Percentiles rank a stretch among this genome's conserved stretches.
Evolutionary conservation across 2,113 vertebrate species (phyloP).

Genomic region (Eulemur rufifrons): DNA sequence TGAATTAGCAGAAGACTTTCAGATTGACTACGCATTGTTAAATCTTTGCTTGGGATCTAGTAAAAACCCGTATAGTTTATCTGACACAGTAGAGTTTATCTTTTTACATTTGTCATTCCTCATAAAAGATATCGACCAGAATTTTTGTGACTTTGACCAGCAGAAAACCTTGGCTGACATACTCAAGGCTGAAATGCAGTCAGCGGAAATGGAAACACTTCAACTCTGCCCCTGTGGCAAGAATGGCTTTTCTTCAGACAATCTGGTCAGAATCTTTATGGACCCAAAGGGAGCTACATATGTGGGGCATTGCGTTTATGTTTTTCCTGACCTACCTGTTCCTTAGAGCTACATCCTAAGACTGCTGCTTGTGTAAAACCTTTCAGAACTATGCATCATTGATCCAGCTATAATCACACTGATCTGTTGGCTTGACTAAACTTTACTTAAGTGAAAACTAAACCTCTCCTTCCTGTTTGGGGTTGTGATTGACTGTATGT

Average conservation of each 20-base stretch:
- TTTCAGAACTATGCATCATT: conserved; percentile 53
- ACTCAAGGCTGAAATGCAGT: conserved; percentile 46
- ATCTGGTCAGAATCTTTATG: conserved; percentile 60
- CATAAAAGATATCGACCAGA: conserved; percentile 67
- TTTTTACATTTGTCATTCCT: conserved; percentile 69
- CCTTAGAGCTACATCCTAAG: conserved; percentile 56
- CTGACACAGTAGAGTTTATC: conserved; percentile 66
- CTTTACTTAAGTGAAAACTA: conserved; percentile 72
- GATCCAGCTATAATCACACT: conserved; percentile 33
- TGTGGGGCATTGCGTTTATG: conserved; percentile 46
- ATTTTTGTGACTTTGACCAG: conserved; percentile 76
- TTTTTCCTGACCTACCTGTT: conserved; percentile 69
- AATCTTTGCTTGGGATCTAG: conserved; percentile 64
- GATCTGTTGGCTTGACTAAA: conserved; percentile 38
- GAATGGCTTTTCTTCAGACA: conserved; percentile 51
- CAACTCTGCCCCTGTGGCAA: conserved; percentile 24
- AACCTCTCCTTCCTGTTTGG: conserved; percentile 57
- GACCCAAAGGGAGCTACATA: conserved; percentile 64
- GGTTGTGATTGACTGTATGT: conserved; percentile 59
- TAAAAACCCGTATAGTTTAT: conserved; percentile 63
- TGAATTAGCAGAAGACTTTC: conserved; percentile 60
- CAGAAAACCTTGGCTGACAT: conserved; percentile 60
- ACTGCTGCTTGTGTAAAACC: conserved; percentile 18
- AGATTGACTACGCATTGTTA: conserved; percentile 62
- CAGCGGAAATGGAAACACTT: conserved; percentile 45